These are phyloP conservation scores for Sesia bembeciformis DNA, from an alignment of 2,888 invertebrate genomes.

Conservation along the genomic window DNA sequence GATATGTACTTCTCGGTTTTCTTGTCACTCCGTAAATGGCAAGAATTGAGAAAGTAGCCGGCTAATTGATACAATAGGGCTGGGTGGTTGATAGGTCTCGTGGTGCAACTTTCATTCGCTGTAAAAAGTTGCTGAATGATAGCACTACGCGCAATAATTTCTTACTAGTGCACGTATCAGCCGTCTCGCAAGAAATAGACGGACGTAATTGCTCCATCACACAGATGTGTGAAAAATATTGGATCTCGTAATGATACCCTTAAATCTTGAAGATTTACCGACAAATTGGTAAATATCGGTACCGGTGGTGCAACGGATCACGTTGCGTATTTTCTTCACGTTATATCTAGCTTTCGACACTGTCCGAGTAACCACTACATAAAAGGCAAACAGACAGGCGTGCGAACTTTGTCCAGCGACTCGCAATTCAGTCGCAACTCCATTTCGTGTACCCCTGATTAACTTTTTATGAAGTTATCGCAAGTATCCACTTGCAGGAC, in stretches of 20 bases:
- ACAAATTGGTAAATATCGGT: too few relatives aligned
- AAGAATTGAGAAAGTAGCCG: conserved; percentile 68
- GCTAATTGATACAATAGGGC: conserved; percentile 73
- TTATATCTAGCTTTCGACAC: conserved; percentile 48
- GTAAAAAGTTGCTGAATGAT: conserved; percentile 58
- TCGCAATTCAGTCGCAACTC: conserved; percentile 33
- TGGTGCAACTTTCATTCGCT: conserved; percentile 54
- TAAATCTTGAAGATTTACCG: too few relatives aligned
- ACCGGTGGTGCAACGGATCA: neutral
- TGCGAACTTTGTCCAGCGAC: conserved; percentile 51
- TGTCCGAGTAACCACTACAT: conserved; percentile 20
- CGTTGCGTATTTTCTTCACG: conserved; percentile 33
- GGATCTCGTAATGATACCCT: too few relatives aligned
- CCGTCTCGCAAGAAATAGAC: conserved; percentile 48
- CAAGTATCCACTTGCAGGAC: conserved; percentile 55
- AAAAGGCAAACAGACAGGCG: conserved; percentile 45
- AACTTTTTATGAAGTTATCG: conserved; percentile 58
- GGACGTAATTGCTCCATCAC: conserved; percentile 50
- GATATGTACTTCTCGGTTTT: conserved; percentile 29
- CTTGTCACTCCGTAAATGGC: conserved; percentile 65
- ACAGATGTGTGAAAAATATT: conserved; percentile 28
- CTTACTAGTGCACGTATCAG: conserved; percentile 37
- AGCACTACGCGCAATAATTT: conserved; percentile 35
- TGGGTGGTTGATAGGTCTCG: conserved; percentile 45
- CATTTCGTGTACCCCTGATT: conserved; percentile 55